A percentile compares a stretch with the other conserved stretches of the same genome.
These are phyloP conservation scores for Podarcis cretensis DNA, from an alignment of 2,113 vertebrate genomes.

Conservation along the genomic window DNA sequence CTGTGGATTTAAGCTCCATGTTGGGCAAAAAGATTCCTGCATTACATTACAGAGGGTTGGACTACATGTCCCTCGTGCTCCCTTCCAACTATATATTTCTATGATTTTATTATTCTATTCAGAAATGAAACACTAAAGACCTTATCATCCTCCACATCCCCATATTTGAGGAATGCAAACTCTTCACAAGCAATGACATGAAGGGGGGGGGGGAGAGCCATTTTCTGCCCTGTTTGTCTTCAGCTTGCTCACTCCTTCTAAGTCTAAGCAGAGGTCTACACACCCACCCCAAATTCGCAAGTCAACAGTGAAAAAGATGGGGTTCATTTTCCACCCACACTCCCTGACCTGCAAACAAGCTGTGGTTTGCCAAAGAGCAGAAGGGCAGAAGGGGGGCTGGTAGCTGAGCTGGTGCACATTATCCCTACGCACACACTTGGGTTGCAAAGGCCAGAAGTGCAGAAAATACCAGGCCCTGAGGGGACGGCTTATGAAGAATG, in stretches of 20 bases:
- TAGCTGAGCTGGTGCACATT: neutral
- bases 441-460: conserved; percentile 22
- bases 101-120: neutral
- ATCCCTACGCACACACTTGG: neutral
- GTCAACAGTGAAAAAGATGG: neutral
- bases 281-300: neutral
- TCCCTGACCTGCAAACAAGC: neutral
- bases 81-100: too few relatives aligned
- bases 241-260: neutral
- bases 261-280: neutral
- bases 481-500: conserved; percentile 6
- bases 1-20: too few relatives aligned
- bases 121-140: neutral
- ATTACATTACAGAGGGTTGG: too few relatives aligned
- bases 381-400: conserved; percentile 7
- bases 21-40: too few relatives aligned
- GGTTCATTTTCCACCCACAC: neutral
- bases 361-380: neutral
- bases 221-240: neutral
- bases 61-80: too few relatives aligned
- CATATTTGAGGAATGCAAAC: neutral
- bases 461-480: conserved; percentile 21
- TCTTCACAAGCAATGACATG: neutral
- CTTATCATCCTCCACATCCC: neutral
- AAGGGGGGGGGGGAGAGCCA: too few relatives aligned